A percentile compares a stretch with the other conserved stretches of the same genome.
phyloP scores from a whole-genome alignment of 64 coral and sea anemone species.

The Cladopsammia gracilis region DNA sequence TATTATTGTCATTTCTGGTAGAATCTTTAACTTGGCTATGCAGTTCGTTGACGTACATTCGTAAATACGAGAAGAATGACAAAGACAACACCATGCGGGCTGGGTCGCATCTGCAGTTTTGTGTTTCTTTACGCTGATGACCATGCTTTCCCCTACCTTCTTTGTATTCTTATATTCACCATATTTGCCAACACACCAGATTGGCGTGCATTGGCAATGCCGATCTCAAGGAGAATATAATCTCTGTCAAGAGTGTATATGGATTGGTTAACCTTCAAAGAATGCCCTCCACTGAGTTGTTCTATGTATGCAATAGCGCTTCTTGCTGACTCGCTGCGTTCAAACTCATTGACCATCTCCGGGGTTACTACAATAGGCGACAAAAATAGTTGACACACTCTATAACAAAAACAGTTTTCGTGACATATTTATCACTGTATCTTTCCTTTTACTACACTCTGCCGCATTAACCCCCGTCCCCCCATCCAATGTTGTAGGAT shows the following conservation, averaged over 20 bases:
- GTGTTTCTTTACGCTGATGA: constrained; percentile 57
- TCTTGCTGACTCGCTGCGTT: constrained; percentile 37
- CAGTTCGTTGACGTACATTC: constrained; percentile 15
- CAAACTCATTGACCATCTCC: constrained; percentile 32
- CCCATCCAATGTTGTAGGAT: too few species aligned
- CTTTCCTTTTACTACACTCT: too few species aligned
- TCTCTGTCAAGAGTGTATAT: constrained; percentile 55
- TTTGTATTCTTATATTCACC: constrained; percentile 26
- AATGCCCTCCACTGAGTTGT: constrained; percentile 15
- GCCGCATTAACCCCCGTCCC: too few species aligned
- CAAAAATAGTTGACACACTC: too few species aligned
- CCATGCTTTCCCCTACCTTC: not conserved
- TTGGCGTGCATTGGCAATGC: constrained; percentile 54
- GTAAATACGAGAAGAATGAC: not conserved
- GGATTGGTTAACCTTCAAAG: constrained; percentile 16
- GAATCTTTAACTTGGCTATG: not conserved
- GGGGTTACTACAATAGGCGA: too few species aligned
- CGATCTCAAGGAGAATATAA: constrained; percentile 37
- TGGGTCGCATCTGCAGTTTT: constrained; percentile 60
- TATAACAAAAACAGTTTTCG: too few species aligned
- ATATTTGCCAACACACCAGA: constrained; percentile 61
- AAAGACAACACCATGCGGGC: constrained; percentile 14
- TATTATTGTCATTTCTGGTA: not conserved
- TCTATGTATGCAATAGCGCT: constrained; percentile 44
- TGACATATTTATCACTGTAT: too few species aligned